phyloP scores from a whole-genome alignment of 2,797 vertebrate genomes.

The Coranthus polyacanthus region DNA sequence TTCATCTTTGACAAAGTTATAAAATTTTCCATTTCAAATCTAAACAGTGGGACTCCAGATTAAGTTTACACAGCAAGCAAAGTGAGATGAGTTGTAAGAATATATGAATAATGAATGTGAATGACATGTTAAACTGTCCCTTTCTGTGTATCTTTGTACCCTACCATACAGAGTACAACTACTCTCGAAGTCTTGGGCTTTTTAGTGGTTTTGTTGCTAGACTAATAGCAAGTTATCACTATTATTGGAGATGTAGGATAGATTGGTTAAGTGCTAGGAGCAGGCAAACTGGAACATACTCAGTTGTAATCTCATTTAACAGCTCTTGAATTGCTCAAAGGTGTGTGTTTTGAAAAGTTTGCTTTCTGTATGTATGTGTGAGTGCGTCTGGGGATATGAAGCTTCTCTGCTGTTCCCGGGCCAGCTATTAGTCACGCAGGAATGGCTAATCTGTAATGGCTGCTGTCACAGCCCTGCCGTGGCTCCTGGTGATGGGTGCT shows the following conservation, averaged over 20 bases:
- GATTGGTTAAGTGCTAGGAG: conserved; percentile 72
- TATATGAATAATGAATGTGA: conserved; percentile 48
- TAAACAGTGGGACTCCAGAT: conserved; percentile 34
- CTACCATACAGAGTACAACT: conserved; percentile 1
- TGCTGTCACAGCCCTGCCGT: conserved; percentile 76
- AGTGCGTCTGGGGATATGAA: conserved; percentile 62
- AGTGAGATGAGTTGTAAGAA: conserved; percentile 34
- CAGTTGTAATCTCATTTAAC: conserved; percentile 78
- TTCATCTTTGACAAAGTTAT: conserved; percentile 38
- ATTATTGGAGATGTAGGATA: conserved; percentile 63
- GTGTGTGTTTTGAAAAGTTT: conserved; percentile 75
- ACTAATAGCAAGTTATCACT: conserved; percentile 65
- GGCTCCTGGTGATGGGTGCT: conserved; percentile 71
- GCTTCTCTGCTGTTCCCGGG: conserved; percentile 68
- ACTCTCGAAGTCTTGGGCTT: conserved; percentile 21
- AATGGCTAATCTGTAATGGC: conserved; percentile 84
- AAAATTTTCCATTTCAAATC: conserved; percentile 52
- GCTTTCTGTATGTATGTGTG: conserved; percentile 38
- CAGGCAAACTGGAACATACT: conserved; percentile 46
- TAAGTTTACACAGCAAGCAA: conserved; percentile 35
- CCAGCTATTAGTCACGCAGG: conserved; percentile 81
- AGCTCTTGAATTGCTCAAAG: conserved; percentile 72
- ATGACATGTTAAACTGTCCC: conserved; percentile 28
- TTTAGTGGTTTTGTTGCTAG: conserved; percentile 28
- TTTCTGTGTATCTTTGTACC: conserved; percentile 21